Percentiles rank a stretch among this genome's conserved stretches.
phyloP scores from a whole-genome alignment of 1,140 invertebrate genomes.

The Drosophila ficusphila region DNA sequence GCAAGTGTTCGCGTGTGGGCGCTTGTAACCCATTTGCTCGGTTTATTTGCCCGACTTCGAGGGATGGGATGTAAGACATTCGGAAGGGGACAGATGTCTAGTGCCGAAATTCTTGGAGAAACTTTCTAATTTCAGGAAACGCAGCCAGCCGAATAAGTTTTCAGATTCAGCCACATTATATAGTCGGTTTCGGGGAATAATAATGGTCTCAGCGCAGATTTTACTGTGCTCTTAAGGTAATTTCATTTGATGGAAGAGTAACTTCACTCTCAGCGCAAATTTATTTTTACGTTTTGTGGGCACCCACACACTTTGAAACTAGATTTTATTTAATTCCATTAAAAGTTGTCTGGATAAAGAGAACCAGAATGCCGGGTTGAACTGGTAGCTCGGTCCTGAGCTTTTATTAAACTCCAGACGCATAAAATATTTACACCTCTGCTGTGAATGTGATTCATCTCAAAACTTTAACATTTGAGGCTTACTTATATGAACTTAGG shows the following conservation, averaged over 20 bases:
- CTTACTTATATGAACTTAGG: too few relatives aligned
- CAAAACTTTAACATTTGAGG: too few relatives aligned
- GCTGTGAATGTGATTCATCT: too few relatives aligned
- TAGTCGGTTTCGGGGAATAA: constrained; percentile 5
- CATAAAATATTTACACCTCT: too few relatives aligned
- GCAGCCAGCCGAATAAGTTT: constrained; percentile 6
- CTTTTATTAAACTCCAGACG: too few relatives aligned
- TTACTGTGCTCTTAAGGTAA: background rate
- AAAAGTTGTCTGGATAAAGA: background rate
- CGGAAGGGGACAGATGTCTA: constrained; percentile 17
- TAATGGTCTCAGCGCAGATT: background rate
- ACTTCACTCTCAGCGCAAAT: background rate
- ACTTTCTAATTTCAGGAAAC: constrained; percentile 16
- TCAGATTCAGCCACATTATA: background rate
- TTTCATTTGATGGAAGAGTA: background rate
- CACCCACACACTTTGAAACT: too few relatives aligned
- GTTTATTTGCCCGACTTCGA: constrained; percentile 51
- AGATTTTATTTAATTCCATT: background rate
- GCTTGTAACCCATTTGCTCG: constrained; percentile 50
- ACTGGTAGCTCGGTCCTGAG: too few relatives aligned
- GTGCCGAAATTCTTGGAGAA: constrained; percentile 20
- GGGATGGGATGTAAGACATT: background rate
- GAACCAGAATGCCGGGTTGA: too few relatives aligned
- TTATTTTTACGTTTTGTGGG: background rate
- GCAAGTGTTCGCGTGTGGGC: background rate